Percentiles rank a stretch among this genome's conserved stretches.
Evolutionary conservation across 1,140 invertebrate genomes (phyloP).

Genomic region (Eufriesea mexicana): DNA sequence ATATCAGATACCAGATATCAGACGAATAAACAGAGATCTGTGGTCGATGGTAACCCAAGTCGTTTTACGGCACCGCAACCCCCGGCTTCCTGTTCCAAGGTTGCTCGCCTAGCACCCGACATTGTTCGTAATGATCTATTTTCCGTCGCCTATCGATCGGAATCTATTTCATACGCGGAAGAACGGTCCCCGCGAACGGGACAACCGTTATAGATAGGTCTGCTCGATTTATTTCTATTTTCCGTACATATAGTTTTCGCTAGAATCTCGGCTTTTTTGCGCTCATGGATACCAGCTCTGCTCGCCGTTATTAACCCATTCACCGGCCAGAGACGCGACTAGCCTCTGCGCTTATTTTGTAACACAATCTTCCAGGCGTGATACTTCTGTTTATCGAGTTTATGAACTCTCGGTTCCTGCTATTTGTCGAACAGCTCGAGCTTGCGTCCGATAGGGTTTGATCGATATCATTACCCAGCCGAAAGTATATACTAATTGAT

Average conservation of each 20-base stretch:
- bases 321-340: neutral
- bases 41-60: constrained; percentile 71
- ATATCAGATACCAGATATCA: constrained; percentile 60
- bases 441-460: neutral
- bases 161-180: constrained; percentile 67
- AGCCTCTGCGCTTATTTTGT: neutral
- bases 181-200: constrained; percentile 52
- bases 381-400: constrained; percentile 1
- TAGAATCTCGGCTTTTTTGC: constrained; percentile 25
- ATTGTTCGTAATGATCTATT: constrained; percentile 62
- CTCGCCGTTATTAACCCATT: constrained; percentile 6
- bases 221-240: constrained; percentile 27
- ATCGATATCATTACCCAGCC: neutral
- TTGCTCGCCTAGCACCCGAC: constrained; percentile 52
- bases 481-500: neutral
- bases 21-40: constrained; percentile 68
- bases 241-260: constrained; percentile 32
- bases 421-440: neutral
- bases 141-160: constrained; percentile 58
- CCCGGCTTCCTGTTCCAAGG: constrained; percentile 67
- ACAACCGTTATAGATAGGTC: constrained; percentile 54
- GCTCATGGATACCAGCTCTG: neutral
- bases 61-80: constrained; percentile 64
- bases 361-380: neutral
- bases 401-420: neutral